Evolutionary conservation across 2,113 vertebrate genomes (phyloP), one percentile per base, ranked within the genome.

Genomic region (Clarias magur): DNA sequence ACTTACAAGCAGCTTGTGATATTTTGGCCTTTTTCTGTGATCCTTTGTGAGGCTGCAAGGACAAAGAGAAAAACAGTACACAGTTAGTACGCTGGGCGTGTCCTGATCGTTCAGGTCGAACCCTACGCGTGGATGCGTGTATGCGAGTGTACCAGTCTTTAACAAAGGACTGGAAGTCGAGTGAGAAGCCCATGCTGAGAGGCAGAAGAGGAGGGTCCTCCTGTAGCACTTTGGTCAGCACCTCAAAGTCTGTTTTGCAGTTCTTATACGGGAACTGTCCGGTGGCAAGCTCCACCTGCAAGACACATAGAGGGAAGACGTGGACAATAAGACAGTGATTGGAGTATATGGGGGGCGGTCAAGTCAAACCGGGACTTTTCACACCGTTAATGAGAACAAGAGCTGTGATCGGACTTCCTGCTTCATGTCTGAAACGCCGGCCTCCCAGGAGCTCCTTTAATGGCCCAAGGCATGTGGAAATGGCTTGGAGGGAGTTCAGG

Each of bases 11-110:
- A 99, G 95, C 93, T 96, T 96, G 94, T 97, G 97, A 93, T 99
- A 98, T 97, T 98, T 99, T 97, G 97, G 97, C 97, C 97, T 96
- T 97, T 98, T 99, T 95, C 97, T 96, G 96, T 99, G 97, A 96
- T 99, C 97, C 95, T 99, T 99, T 95, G 97, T 99, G 94, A 99
- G 97, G 95, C 97, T 99, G 93, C 0, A 80, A 76, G 60, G 13
- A 89, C 17, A 90, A 3, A 85, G 4, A 80, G 57, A 63, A 65
- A 56, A 73, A 53, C 5, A 48, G 75, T 42, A 75, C 0, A 23
- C 19, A 9, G 7, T 75, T 30, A 63, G 59, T 27, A 48, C 25
- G 7, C 7, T 48, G 6, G 48, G 0, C 48, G 48, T 48, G 48
- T 48, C 7, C 1, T 23, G 4, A 13, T 59, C 27, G 2, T 60